phyloP scores from a whole-genome alignment of 2,113 vertebrate genomes.

The Urocitellus parryii region DNA sequence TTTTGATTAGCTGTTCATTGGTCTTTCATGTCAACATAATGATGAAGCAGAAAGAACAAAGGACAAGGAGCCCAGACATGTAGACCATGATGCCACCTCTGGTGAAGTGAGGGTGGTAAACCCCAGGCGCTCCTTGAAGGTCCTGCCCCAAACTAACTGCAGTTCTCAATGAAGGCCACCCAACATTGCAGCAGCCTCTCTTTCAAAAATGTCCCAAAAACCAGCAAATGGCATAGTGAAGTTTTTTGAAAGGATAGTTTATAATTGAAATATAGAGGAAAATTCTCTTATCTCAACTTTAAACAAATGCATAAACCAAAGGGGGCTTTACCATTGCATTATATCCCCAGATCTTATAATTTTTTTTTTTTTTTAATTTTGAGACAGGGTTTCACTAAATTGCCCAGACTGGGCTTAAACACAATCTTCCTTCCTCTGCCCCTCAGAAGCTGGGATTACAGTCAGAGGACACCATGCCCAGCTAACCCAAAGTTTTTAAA shows the following conservation, averaged over 20 bases:
- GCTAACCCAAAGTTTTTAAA: not conserved
- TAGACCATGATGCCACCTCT: not conserved
- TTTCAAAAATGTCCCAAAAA: not conserved
- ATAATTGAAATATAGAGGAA: slow-evolving; percentile 11
- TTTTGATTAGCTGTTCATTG: not conserved
- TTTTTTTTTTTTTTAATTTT: no score
- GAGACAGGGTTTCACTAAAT: not conserved
- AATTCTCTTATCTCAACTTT: not conserved
- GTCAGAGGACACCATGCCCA: not conserved
- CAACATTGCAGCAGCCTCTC: not conserved
- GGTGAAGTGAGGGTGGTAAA: not conserved
- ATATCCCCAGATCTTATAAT: no score
- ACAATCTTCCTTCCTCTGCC: not conserved
- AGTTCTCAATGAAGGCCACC: not conserved
- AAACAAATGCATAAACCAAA: not conserved
- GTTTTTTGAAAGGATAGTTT: not conserved
- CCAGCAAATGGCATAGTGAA: not conserved
- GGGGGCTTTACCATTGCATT: no score
- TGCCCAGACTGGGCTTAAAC: not conserved
- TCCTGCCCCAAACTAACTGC: not conserved
- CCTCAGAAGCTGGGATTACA: no score
- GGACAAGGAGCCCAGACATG: not conserved
- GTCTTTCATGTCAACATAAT: not conserved
- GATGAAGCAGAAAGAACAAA: not conserved
- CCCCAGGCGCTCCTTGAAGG: not conserved